Base-by-base conservation (phyloP, 2,888 invertebrate genomes). In the Alentia gelatinosa region DNA sequence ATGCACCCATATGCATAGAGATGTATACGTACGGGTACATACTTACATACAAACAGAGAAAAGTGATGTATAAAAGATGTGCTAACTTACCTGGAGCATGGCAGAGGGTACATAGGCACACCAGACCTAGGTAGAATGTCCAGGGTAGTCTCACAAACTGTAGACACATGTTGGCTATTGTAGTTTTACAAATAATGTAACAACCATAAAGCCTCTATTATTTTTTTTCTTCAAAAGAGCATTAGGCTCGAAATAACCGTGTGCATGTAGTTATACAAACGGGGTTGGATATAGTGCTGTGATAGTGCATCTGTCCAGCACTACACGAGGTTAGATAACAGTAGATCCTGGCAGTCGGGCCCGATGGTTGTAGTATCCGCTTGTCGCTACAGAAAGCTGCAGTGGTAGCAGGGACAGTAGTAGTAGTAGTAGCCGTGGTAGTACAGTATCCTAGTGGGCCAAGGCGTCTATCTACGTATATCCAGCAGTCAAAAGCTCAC, bases 61-160 rank as follows among this genome's bases (percentile, higher is more conserved):
- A n/a, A n/a, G n/a, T n/a, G n/a, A n/a, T n/a, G n/a, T n/a, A 56
- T 56, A 56, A 56, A 56, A 42, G 47, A 56, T n/a, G n/a, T n/a
- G 56, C 23, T 56, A 56, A 26, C 86, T 86, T 86, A 86, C 86
- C 86, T 86, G 86, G 86, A 23, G 86, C 86, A 33, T 86, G 86
- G 50, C 86, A 86, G 26, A 86, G 86, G 86, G 86, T 47, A 26
- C 86, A 86, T 1, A 86, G 50, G 47, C 86, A 86, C 30, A 86
- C 86, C 4, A 86, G 86, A n/a, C 86, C 86, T 23, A 86, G 86
- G 86, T 86, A 86, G 47, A 86, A 42, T 3, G 86, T 42, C 86
- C 86, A 86, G 7, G 86, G 86, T 86, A 86, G 35, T 35, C 50
- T 86, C 86, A 47, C 50, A 30, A 86, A 47, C 86, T 86, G 42